Base-by-base conservation (phyloP, 2,888 invertebrate species). In the Thera britannica region DNA sequence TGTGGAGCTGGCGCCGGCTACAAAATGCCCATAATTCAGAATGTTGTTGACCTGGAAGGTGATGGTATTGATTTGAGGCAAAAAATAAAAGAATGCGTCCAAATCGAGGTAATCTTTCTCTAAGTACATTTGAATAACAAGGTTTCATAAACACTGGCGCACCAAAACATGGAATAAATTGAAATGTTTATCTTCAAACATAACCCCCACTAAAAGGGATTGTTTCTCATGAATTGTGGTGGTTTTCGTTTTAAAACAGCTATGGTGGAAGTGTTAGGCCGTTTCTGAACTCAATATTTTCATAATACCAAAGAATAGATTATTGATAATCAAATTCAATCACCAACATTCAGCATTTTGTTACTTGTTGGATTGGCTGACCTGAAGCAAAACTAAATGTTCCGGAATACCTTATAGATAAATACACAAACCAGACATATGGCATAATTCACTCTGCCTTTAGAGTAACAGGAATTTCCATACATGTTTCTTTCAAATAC, bases 11-110 rank as follows among this genome's bases (percentile, higher is more conserved):
- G 93, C 46, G 92, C 91, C 41, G 94, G 94, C 72, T 94, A 93
- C 82, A 93, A 92, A 85, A 93, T 94, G 93, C 94, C 94, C 0
- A 94, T 94, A 63, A 86, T 94, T 9, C 93, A 93, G 70, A 90
- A 83, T 67, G 83, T 92, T 56, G 76, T 91, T 0, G 83, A 86
- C 35, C 60, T 87, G 2, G 88, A 87, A 2, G 82, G 79, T 3
- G 74, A 79, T 12, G 90, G 88, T 63, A 76, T 90, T 1, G 88
- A 90, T 77, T 80, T 94, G 23, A 83, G 77, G 55, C 84, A 89
- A 72, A 94, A 94, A 87, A 92, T 94, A 74, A 83, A 80, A 1
- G 93, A 93, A 75, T 94, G 93, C 67, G 83, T 93, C 0, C 90
- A 92, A 79, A 88, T 94, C 41, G 90, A 94, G 90, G 94, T 93